Percentiles rank a stretch among this genome's conserved stretches.
Conservation (phyloP, 2,113 vertebrate genomes). For the Xyrauchen texanus region DNA sequence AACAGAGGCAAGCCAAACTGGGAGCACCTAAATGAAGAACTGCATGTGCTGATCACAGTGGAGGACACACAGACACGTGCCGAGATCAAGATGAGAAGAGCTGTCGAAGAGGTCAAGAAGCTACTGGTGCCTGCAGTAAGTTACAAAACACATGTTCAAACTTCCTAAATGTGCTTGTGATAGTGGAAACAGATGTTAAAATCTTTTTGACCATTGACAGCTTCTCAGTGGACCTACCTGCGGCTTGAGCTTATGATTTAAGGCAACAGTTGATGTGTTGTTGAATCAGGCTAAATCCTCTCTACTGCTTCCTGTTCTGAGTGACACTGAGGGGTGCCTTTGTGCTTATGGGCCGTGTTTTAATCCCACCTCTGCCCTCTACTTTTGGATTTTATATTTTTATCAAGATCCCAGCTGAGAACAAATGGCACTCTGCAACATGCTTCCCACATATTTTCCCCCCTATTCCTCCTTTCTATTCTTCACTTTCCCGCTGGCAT, state of each 20-base stretch:
- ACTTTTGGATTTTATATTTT: slow-evolving; percentile 42
- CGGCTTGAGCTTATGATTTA: background rate
- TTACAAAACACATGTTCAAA: background rate
- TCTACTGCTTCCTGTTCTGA: background rate
- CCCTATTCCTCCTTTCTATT: slow-evolving; percentile 47
- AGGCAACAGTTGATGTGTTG: slow-evolving; percentile 13
- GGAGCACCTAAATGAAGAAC: slow-evolving; percentile 83
- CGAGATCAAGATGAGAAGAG: slow-evolving; percentile 81
- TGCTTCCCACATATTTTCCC: slow-evolving; percentile 55
- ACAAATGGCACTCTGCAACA: slow-evolving; percentile 37
- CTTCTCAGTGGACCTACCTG: background rate
- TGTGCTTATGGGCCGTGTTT: slow-evolving; percentile 38
- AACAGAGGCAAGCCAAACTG: slow-evolving; percentile 84
- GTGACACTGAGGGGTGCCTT: slow-evolving; percentile 3
- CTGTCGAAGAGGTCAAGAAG: slow-evolving; percentile 82
- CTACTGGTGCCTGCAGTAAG: slow-evolving; percentile 83
- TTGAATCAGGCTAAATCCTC: background rate
- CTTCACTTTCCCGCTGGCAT: slow-evolving; percentile 6
- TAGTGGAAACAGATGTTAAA: background rate
- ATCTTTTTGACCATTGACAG: background rate
- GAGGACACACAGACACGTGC: slow-evolving; percentile 81
- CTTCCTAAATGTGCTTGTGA: background rate
- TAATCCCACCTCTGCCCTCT: slow-evolving; percentile 36
- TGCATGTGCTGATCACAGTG: slow-evolving; percentile 82
- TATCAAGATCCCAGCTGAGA: slow-evolving; percentile 33